Percentiles rank a stretch among this genome's conserved stretches.
Evolutionary conservation across 2,113 vertebrate species (phyloP).

Genomic region (Gnathonemus longibarbis): DNA sequence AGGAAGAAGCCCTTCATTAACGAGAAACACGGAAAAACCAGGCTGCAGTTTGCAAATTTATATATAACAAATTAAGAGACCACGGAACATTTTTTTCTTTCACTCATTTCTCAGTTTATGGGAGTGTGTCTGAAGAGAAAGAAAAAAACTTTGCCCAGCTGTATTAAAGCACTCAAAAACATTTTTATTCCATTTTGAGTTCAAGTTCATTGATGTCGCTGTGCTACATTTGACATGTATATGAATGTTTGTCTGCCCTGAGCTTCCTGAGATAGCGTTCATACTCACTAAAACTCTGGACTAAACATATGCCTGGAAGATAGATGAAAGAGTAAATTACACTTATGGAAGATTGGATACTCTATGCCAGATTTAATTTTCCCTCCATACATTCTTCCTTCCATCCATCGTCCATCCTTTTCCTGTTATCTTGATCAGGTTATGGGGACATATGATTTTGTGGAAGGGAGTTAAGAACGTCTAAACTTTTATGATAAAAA

Average conservation of each 20-base stretch:
- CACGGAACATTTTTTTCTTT: too few species aligned
- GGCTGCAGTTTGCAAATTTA: not conserved
- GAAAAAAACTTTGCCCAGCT: too few species aligned
- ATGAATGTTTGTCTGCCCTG: not conserved
- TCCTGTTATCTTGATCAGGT: not conserved
- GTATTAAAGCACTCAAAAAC: too few species aligned
- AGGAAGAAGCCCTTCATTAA: not conserved
- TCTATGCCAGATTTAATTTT: not conserved
- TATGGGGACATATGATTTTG: not conserved
- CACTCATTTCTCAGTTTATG: too few species aligned
- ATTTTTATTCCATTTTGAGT: too few species aligned
- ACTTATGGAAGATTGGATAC: not conserved
- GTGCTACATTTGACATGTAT: too few species aligned
- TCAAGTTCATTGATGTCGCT: too few species aligned
- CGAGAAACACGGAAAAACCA: not conserved
- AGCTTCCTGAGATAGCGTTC: not conserved
- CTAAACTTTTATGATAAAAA: not conserved
- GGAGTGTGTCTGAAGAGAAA: too few species aligned
- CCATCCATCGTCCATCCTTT: not conserved
- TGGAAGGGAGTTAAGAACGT: not conserved
- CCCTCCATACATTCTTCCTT: not conserved
- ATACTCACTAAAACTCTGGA: not conserved
- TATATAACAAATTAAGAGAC: too few species aligned
- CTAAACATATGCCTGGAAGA: not conserved
- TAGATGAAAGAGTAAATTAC: not conserved